phyloP scores from a whole-genome alignment of 1,140 invertebrate genomes.

The Drosophila bocki region DNA sequence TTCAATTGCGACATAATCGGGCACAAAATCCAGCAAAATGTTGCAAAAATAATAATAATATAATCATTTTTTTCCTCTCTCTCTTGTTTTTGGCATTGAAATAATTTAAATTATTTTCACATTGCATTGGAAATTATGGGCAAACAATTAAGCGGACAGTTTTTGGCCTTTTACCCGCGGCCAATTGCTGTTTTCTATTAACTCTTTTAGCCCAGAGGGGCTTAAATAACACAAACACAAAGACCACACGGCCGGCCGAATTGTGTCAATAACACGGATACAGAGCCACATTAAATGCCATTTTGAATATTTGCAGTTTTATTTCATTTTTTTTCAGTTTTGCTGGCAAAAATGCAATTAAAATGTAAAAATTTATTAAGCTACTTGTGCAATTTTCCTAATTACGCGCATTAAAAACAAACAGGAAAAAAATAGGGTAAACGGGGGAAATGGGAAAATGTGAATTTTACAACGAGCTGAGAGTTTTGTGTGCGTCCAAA shows the following conservation, averaged over 20 bases:
- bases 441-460: slow-evolving; percentile 9
- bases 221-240: slow-evolving; percentile 38
- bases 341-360: slow-evolving; percentile 47
- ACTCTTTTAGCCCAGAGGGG: slow-evolving; percentile 37
- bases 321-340: background rate
- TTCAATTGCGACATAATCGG: slow-evolving; percentile 40
- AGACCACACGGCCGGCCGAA: slow-evolving; percentile 4
- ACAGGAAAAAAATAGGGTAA: background rate
- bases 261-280: slow-evolving; percentile 11
- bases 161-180: slow-evolving; percentile 17
- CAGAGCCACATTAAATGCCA: slow-evolving; percentile 42
- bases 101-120: slow-evolving; percentile 52
- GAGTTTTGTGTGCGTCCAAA: background rate
- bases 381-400: slow-evolving; percentile 62
- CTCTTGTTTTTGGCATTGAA: slow-evolving; percentile 43
- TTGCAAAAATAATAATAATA: slow-evolving; percentile 41
- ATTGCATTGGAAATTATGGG: slow-evolving; percentile 50
- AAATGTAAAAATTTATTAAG: slow-evolving; percentile 65
- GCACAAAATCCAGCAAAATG: slow-evolving; percentile 38
- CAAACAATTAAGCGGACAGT: slow-evolving; percentile 50
- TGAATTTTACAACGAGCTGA: slow-evolving; percentile 13
- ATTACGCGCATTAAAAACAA: slow-evolving; percentile 56
- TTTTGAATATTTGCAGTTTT: slow-evolving; percentile 40
- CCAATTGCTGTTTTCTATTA: slow-evolving; percentile 56
- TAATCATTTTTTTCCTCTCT: slow-evolving; percentile 11